A percentile compares a stretch with the other conserved stretches of the same genome.
phyloP scores from a whole-genome alignment of 2,113 vertebrate species.

The Hemibagrus wyckioides region DNA sequence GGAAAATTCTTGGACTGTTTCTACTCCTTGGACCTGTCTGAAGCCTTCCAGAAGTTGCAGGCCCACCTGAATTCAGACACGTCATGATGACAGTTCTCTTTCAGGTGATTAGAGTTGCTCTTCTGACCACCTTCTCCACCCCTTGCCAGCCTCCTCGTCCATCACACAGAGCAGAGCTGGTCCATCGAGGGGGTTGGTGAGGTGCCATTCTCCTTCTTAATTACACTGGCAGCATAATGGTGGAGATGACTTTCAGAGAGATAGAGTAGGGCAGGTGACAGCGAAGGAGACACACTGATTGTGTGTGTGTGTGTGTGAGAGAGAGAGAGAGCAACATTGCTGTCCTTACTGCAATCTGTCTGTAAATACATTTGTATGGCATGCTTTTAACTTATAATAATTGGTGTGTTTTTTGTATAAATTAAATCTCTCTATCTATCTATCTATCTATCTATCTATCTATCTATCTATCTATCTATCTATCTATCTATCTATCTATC shows the following conservation, averaged over 20 bases:
- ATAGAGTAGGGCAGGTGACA: constrained; percentile 58
- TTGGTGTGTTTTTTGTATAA: background rate
- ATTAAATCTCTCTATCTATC: background rate
- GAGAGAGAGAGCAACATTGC: background rate
- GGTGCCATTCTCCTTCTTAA: constrained; percentile 74
- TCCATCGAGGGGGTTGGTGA: constrained; percentile 69
- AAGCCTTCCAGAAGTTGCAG: background rate
- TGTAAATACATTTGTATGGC: background rate
- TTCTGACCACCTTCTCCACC: constrained; percentile 24
- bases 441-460: background rate
- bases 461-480: background rate
- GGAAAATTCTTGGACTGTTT: background rate
- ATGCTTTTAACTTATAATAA: background rate
- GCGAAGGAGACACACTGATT: constrained; percentile 48
- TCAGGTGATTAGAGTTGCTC: constrained; percentile 34
- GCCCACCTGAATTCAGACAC: constrained; percentile 16
- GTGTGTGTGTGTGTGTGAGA: constrained; percentile 56
- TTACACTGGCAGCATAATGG: constrained; percentile 72
- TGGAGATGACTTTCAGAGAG: constrained; percentile 69
- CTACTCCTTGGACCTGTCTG: background rate
- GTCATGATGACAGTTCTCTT: constrained; percentile 34
- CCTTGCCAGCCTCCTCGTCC: constrained; percentile 66
- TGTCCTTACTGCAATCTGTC: background rate
- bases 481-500: background rate
- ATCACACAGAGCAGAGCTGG: constrained; percentile 62